These are phyloP conservation scores for Diacarnus erythraeanus DNA, from an alignment of 37 sponge, comb jelly and placozoan species.

Conservation along the genomic window DNA sequence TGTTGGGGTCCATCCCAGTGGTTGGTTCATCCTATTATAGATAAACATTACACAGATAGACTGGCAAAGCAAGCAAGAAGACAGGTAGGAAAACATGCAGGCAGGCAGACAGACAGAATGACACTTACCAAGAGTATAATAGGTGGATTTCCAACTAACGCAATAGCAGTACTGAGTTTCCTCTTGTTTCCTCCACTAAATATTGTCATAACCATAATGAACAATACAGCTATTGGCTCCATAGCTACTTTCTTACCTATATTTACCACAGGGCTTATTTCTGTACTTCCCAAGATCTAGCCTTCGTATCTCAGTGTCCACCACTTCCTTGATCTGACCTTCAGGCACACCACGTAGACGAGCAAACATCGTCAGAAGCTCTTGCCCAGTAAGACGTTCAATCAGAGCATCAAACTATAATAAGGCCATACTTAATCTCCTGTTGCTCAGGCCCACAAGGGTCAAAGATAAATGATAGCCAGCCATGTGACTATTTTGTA, in stretches of 20 bases:
- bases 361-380: slow-evolving; percentile 91
- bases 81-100: too few species aligned
- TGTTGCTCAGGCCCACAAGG: too few species aligned
- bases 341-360: slow-evolving; percentile 87
- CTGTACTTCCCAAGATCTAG: slow-evolving; percentile 86
- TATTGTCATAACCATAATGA: neutral
- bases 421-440: too few species aligned
- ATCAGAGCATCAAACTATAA: slow-evolving; percentile 92
- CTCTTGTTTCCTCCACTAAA: slow-evolving; percentile 94
- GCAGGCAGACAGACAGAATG: too few species aligned
- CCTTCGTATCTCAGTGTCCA: slow-evolving; percentile 68
- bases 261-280: slow-evolving; percentile 83
- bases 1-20: slow-evolving; percentile 96
- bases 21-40: slow-evolving; percentile 93
- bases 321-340: slow-evolving; percentile 58
- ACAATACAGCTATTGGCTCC: too few species aligned
- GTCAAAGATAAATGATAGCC: too few species aligned
- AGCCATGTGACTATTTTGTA: too few species aligned
- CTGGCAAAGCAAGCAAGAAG: too few species aligned
- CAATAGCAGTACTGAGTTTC: slow-evolving; percentile 93
- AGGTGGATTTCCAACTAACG: slow-evolving; percentile 92
- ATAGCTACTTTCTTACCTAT: too few species aligned
- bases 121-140: slow-evolving; percentile 80
- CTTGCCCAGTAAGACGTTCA: slow-evolving; percentile 78
- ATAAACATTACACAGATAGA: too few species aligned